Base-by-base conservation (phyloP, 2,113 vertebrate species). In the Rhombomys opimus region DNA sequence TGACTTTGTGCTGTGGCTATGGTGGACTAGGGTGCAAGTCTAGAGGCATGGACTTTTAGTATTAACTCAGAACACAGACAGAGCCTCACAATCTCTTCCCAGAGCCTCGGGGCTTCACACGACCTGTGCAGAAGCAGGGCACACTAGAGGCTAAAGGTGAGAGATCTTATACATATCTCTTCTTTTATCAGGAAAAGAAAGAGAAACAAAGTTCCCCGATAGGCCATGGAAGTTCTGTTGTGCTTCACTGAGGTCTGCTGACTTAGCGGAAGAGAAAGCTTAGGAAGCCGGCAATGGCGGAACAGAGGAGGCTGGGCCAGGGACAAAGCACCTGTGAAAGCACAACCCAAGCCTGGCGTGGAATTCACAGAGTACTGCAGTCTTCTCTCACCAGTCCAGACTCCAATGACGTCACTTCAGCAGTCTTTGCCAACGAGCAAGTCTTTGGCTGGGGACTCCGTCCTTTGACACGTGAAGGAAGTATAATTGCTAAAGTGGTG, bases 401-500 rank as follows among this genome's bases (percentile, higher is more conserved):
- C 46, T 27, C 57, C 50, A 2, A n/a, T 86, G 94, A 95, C n/a
- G 77, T 75, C 32, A 93, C 73, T 85, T 82, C 27, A 7, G 38
- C 67, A 41, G 41, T 5, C 20, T 77, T 50, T 78, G 92, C 92
- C 88, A 75, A 78, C 81, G 86, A 61, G 35, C 0, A 22, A 30
- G 61, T 82, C 90, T 89, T 77, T 89, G 93, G 94, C 88, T 92
- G 68, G 52, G 88, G 73, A 22, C 68, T 82, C 81, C 35, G 90
- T 95, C 86, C 88, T 78, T 20, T 90, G 91, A 95, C 86, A 84
- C 52, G 89, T 91, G 76, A 73, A 93, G 93, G 90, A 93, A 77
- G 86, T 35, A 35, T 77, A 88, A 95, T 95, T 70, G 90, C 94
- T 95, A 57, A 97, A 95, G 94, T 95, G 94, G 59, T 46, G 0